These are phyloP conservation scores for Mechanitis messenoides DNA, from an alignment of 2,888 invertebrate genomes.

Conservation along the genomic window DNA sequence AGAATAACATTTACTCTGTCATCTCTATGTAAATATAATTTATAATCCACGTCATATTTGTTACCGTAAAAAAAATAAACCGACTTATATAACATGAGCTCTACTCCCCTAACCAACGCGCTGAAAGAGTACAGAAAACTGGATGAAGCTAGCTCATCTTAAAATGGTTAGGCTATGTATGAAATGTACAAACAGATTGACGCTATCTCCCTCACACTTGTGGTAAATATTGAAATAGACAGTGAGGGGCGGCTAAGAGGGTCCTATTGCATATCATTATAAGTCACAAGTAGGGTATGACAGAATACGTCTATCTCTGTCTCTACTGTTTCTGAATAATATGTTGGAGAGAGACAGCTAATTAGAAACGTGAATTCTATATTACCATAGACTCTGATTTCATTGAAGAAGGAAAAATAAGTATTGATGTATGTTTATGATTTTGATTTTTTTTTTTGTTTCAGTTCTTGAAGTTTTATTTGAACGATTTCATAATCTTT, in stretches of 20 bases:
- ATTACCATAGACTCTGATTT: conserved; percentile 31
- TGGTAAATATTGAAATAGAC: conserved; percentile 29
- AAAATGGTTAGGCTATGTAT: conserved; percentile 18
- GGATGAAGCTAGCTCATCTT: conserved; percentile 34
- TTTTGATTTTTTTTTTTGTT: not conserved
- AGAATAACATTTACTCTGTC: conserved; percentile 50
- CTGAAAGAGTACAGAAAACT: conserved; percentile 27
- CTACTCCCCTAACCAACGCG: conserved; percentile 30
- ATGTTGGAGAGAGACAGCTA: conserved; percentile 34
- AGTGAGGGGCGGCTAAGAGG: conserved; percentile 42
- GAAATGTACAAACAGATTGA: conserved; percentile 26
- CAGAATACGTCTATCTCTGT: conserved; percentile 42
- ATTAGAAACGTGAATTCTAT: conserved; percentile 43
- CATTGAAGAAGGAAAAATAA: conserved; percentile 18
- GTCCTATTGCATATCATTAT: conserved; percentile 64
- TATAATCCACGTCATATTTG: conserved; percentile 44
- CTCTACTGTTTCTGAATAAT: conserved; percentile 22
- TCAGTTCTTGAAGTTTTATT: not conserved
- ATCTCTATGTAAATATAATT: conserved; percentile 49
- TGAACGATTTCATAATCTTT: not conserved
- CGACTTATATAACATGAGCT: conserved; percentile 36
- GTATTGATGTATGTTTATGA: conserved; percentile 5
- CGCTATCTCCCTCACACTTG: conserved; percentile 34
- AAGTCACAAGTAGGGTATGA: conserved; percentile 37
- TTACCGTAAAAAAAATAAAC: conserved; percentile 44